Evolutionary conservation across 2,797 vertebrate genomes (phyloP), one percentile per base, ranked within the genome.

Genomic region (Brachyalestes nurse): DNA sequence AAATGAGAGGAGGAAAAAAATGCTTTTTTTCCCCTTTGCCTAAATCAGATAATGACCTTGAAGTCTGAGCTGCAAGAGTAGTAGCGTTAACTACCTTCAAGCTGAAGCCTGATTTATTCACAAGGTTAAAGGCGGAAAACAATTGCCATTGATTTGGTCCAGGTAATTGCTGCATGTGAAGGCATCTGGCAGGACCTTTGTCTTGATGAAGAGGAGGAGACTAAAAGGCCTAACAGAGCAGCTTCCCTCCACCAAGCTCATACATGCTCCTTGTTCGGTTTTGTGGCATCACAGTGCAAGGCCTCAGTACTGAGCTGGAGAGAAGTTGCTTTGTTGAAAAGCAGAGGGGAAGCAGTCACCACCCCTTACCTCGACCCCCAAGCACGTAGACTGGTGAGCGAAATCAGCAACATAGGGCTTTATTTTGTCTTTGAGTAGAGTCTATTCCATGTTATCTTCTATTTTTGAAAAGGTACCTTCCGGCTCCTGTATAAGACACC

Each of bases 21-120:
- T 77, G 84, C 83, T 83, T 79, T 84, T 92, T 80, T 85, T 90
- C 88, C 69, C 69, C 85, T 89, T 78, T 83, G 87, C 87, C 90
- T 90, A 86, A 92, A 94, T 94, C 91, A 91, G 91, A 93, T 91
- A 92, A 93, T 93, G 90, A 93, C 93, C 93, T 94, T 94, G 91
- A 92, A 91, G 91, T 89, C 86, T 88, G 85, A 87, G 89, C 86
- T 55, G 83, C 73, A 64, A 81, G 88, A 88, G 86, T 85, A 84
- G 90, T 86, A 82, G 85, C 70, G 65, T 89, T 93, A 92, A 92
- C 88, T 90, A 91, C 91, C 91, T 90, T 88, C 88, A 88, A 87
- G 86, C 86, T 82, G 78, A 88, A 84, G 86, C 88, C 84, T 89
- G 90, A 89, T 91, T 93, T 88, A 88, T 90, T 88, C 87, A 80